Base-by-base conservation (phyloP, 2,888 invertebrate species). In the Sipunculus nudus region DNA sequence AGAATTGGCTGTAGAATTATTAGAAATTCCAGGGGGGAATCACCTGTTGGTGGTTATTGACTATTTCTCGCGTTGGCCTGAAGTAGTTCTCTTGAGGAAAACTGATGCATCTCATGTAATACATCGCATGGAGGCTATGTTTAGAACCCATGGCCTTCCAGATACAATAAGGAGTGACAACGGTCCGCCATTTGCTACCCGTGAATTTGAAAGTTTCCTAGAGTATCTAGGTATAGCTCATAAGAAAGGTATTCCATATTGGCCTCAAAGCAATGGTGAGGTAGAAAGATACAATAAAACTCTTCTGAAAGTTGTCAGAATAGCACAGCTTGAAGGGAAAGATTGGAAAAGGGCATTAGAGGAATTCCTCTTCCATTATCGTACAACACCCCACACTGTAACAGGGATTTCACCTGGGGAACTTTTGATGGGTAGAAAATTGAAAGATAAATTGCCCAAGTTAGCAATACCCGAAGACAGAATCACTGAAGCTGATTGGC, bases 211-310 rank as follows among this genome's bases (percentile, higher is more conserved):
- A 10, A 6, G 4, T 3, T 54, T 35, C 26, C 31, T 46, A 13
- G 3, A 31, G 3, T 4, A 35, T 16, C 19, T 4, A 3, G 50
- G 29, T 13, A 49, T 26, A 6, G 23, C 25, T 2, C 53, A 53
- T 16, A 4, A 25, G 2, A 26, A 46, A 23, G 45, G 43, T 4
- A 41, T 45, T 10, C 58, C 58, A 2, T 46, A 29, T 8, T 52
- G 45, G 43, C 58, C 52, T 3, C 32, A 58, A 32, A 43, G 32
- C 16, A 58, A 58, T 31, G 59, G 47, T 1, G 59, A 53, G 39
- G 59, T 52, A 2, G 52, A 52, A n/a, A n/a, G n/a, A n/a, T n/a
- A n/a, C n/a, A n/a, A n/a, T n/a, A n/a, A n/a, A n/a, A n/a, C n/a
- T n/a, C n/a, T n/a, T n/a, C n/a, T n/a, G n/a, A n/a, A n/a, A n/a